A percentile compares a stretch with the other conserved stretches of the same genome.
Conservation (phyloP, 2,888 invertebrate species). For the Melikaiella ostensackeni region DNA sequence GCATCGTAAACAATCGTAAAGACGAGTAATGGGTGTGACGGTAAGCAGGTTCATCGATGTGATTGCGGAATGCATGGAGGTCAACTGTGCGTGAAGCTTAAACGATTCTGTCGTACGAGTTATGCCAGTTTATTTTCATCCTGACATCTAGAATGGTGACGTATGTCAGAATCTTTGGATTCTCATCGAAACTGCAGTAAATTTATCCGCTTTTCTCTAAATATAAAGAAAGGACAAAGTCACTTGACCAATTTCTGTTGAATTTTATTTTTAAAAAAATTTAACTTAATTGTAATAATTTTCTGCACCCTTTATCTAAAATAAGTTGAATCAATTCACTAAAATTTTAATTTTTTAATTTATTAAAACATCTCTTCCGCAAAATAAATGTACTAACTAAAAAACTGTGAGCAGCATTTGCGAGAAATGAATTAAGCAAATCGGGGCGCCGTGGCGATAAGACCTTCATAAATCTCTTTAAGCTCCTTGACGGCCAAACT, state of each 20-base stretch:
- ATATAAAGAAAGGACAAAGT: too few species aligned
- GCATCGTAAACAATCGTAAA: conserved; percentile 19
- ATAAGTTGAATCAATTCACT: too few species aligned
- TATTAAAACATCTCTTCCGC: too few species aligned
- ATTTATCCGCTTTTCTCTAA: not conserved
- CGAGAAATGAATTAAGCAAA: not conserved
- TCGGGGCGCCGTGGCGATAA: not conserved
- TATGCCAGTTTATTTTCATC: conserved; percentile 25
- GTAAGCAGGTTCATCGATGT: not conserved
- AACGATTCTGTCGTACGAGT: conserved; percentile 18
- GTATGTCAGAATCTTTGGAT: conserved; percentile 1
- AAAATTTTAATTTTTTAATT: too few species aligned
- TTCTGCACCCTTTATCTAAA: too few species aligned
- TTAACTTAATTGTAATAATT: too few species aligned
- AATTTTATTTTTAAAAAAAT: not conserved
- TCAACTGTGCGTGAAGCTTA: not conserved
- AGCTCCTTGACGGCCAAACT: not conserved
- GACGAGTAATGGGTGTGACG: conserved; percentile 16
- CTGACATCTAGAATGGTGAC: not conserved
- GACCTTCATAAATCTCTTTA: conserved; percentile 1
- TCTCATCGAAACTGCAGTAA: not conserved
- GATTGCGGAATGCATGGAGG: conserved; percentile 12
- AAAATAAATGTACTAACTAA: not conserved
- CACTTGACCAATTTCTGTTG: not conserved
- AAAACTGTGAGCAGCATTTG: not conserved